Evolutionary conservation across 2,888 invertebrate genomes (phyloP), one percentile per base, ranked within the genome.

Genomic region (Anthophora plumipes): DNA sequence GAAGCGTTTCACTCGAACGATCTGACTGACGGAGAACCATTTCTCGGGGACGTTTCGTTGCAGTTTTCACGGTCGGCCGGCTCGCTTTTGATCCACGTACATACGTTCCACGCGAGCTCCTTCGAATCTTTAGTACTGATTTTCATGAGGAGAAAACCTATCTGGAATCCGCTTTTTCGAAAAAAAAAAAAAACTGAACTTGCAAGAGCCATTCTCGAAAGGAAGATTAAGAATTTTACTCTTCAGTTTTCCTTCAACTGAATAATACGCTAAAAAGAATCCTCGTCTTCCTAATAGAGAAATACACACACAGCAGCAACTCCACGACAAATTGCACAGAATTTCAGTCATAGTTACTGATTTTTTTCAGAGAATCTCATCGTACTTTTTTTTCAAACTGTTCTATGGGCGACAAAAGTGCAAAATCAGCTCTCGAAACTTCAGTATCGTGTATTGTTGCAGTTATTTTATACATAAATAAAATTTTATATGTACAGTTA

Each of bases 41-140:
- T 25, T 57, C 22, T n/a, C 22, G 8, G 55, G 63, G 71, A 71
- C 71, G 68, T 76, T 80, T 80, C 59, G 60, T 64, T 54, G 46
- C 50, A 60, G 68, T 76, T 76, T 59, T 71, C 59, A 61, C 72
- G 68, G 63, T 70, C 52, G 46, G 72, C 31, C 69, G 25, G 57
- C 46, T 50, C 50, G 48, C n/a, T 60, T 39, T n/a, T n/a, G n/a
- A n/a, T n/a, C n/a, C n/a, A n/a, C n/a, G n/a, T 60, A 46, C 25
- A 54, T 41, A 48, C 50, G 31, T 67, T 39, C 48, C 11, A 64
- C 11, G 50, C 64, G 64, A 50, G 50, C 31, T 14, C 20, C 12
- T 14, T 17, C 4, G n/a, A 20, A 52, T 39, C 17, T 41, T 54
- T n/a, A 54, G 41, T 41, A 17, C 12, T n/a, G 22, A 25, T 67